Conservation (phyloP, 2,888 invertebrate genomes). For the Rhorus exstirpatorius region DNA sequence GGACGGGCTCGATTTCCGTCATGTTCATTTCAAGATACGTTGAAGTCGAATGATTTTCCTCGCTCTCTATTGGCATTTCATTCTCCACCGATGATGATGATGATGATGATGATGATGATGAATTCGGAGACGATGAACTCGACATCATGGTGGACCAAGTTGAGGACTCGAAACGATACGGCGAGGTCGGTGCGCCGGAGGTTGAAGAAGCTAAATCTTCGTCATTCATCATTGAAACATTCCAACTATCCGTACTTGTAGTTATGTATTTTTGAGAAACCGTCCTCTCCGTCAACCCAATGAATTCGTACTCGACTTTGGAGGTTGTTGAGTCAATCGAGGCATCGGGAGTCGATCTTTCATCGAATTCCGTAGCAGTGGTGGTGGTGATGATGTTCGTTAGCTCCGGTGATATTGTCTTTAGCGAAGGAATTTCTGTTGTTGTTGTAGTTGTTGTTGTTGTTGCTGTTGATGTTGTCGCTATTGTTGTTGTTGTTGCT, state of each 20-base stretch:
- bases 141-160: constrained; percentile 1
- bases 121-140: too few species aligned
- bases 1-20: constrained; percentile 10
- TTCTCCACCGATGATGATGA: background rate
- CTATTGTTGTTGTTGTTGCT: constrained; percentile 43
- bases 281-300: constrained; percentile 78
- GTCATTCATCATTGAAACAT: constrained; percentile 9
- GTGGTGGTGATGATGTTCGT: too few species aligned
- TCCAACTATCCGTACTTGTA: constrained; percentile 27
- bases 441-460: background rate
- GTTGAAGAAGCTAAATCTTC: constrained; percentile 25
- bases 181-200: constrained; percentile 21
- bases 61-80: background rate
- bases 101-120: too few species aligned
- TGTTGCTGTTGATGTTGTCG: background rate
- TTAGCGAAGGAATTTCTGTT: too few species aligned
- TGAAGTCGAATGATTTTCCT: constrained; percentile 12
- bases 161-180: too few species aligned
- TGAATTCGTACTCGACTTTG: constrained; percentile 80
- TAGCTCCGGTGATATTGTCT: background rate
- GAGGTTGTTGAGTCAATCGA: constrained; percentile 72
- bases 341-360: background rate
- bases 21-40: constrained; percentile 32
- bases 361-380: too few species aligned
- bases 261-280: constrained; percentile 42